A percentile compares a stretch with the other conserved stretches of the same genome.
phyloP scores from a whole-genome alignment of 2,888 invertebrate genomes.

The Xestia rhomboidea region DNA sequence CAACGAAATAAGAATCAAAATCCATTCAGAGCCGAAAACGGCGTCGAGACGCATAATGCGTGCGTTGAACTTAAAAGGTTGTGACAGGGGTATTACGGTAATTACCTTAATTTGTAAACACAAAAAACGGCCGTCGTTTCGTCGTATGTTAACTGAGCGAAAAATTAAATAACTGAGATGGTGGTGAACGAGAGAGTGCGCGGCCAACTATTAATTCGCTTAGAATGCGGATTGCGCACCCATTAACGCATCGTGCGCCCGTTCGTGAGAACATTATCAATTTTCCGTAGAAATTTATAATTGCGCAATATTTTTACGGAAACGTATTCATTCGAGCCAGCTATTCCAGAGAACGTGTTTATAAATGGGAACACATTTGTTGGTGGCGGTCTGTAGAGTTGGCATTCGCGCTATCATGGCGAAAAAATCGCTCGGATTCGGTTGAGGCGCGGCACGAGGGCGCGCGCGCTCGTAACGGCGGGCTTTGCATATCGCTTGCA shows the following conservation, averaged over 20 bases:
- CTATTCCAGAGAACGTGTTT: slow-evolving; percentile 65
- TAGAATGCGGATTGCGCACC: slow-evolving; percentile 74
- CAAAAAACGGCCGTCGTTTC: slow-evolving; percentile 83
- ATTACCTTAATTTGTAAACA: slow-evolving; percentile 89
- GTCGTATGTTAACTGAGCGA: slow-evolving; percentile 77
- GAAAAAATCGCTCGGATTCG: slow-evolving; percentile 71
- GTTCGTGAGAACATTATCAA: slow-evolving; percentile 77
- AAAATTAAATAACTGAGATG: slow-evolving; percentile 79
- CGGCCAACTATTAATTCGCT: slow-evolving; percentile 69
- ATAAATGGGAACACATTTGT: slow-evolving; percentile 60
- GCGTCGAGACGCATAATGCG: slow-evolving; percentile 78
- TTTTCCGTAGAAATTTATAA: slow-evolving; percentile 77
- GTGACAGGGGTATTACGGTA: slow-evolving; percentile 88
- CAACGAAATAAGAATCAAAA: slow-evolving; percentile 77
- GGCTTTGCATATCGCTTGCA: slow-evolving; percentile 82
- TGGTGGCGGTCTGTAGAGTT: slow-evolving; percentile 27
- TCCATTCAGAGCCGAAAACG: slow-evolving; percentile 67
- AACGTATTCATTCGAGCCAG: slow-evolving; percentile 68
- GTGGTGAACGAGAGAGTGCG: slow-evolving; percentile 60
- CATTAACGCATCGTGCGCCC: slow-evolving; percentile 73
- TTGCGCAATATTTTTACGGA: slow-evolving; percentile 71
- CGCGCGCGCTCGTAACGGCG: slow-evolving; percentile 76
- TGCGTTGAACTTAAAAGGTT: slow-evolving; percentile 89
- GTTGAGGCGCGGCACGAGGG: slow-evolving; percentile 68
- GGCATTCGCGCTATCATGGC: slow-evolving; percentile 63